Evolutionary conservation across 2,797 vertebrate species (phyloP).

Genomic region (Setipinna tenuifilis): DNA sequence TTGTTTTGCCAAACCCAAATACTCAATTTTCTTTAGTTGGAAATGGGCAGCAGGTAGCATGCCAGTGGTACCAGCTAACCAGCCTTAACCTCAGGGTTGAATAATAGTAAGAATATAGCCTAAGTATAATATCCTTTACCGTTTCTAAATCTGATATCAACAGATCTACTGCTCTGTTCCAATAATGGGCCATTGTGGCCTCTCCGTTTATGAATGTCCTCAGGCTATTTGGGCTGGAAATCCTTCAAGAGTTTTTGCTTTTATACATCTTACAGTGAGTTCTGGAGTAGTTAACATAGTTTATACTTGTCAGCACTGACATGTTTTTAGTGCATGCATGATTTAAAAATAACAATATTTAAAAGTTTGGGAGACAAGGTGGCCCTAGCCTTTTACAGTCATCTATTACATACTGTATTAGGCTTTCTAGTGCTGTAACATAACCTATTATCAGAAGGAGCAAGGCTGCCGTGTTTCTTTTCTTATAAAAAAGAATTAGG

Average conservation of each 20-base stretch:
- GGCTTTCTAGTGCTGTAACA: not conserved
- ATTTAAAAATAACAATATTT: not conserved
- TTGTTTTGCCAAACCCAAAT: constrained; percentile 35
- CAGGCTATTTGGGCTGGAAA: not conserved
- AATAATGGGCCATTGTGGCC: not conserved
- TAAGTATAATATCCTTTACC: no score
- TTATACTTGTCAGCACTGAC: not conserved
- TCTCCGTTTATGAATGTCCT: not conserved
- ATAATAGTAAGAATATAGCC: no score
- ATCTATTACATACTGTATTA: not conserved
- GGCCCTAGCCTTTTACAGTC: not conserved
- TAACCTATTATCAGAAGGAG: not conserved
- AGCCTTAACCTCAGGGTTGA: not conserved
- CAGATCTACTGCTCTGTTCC: not conserved
- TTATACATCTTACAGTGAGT: not conserved
- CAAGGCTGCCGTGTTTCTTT: not conserved
- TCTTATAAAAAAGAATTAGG: constrained; percentile 27
- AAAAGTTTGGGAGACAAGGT: not conserved
- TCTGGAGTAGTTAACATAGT: not conserved
- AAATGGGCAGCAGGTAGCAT: not conserved
- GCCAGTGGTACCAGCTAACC: no score
- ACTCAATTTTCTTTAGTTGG: not conserved
- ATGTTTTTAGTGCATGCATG: not conserved
- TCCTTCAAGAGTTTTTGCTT: no score
- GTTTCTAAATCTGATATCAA: not conserved